Base-by-base conservation (phyloP, 2,797 vertebrate genomes). In the Cercopithecus mitis region DNA sequence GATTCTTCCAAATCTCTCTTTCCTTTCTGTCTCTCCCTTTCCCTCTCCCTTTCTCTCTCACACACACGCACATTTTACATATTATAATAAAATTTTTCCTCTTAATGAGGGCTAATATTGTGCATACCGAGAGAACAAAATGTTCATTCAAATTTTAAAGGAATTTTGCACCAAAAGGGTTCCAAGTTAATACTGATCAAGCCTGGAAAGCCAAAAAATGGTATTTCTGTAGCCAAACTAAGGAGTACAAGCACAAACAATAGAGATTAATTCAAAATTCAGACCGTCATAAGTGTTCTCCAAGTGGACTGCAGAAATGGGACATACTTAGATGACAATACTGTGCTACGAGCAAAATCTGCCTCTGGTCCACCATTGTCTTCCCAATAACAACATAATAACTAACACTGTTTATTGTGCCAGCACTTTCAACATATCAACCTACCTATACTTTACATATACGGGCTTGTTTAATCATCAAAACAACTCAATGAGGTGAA, bases 131-230 rank as follows among this genome's bases (percentile, higher is more conserved):
- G 43, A 80, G 12, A 76, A 82, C 36, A 96, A 91, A 94, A 94
- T 27, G 19, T 73, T 96, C 77, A 88, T 89, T 96, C 55, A 88
- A 96, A 77, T 82, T 94, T 80, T 94, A 95, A 95, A 97, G 61
- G 19, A 92, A 95, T 70, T 87, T 87, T 95, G 14, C 64, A 93
- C 41, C 88, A 73, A 94, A 96, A 93, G 19, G 25, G 19, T 82
- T 93, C 89, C 77, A 91, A 85, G 52, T 90, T 77, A 96, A 86
- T 27, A 85, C 14, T 80, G 61, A 86, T 81, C 33, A 95, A 84
- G 80, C 15, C 61, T 64, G 4, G 50, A 85, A 88, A 95, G 50
- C 14, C 27, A 88, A 84, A 39, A 86, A 88, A 94, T 50, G 58
- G 47, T 92, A 70, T 95, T 72, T 45, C 24, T 52, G 14, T 75